Conservation (phyloP, 2,113 vertebrate genomes). For the Mobula hypostoma region DNA sequence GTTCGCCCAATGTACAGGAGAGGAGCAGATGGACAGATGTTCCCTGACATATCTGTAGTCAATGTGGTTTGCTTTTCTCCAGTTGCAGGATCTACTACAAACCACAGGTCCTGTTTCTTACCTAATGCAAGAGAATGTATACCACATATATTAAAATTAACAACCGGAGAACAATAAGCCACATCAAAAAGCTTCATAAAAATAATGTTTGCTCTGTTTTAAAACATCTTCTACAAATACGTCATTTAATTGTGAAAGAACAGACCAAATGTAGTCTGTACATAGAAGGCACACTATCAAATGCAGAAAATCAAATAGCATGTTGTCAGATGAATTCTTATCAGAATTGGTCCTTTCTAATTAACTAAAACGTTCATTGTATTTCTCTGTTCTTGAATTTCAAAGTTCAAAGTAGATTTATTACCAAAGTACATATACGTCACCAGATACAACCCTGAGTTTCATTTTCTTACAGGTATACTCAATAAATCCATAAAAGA, state of each 20-base stretch:
- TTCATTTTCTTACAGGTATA: too few relatives aligned
- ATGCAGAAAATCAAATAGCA: not conserved
- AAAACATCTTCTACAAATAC: not conserved
- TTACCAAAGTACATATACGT: too few relatives aligned
- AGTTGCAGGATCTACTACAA: slow-evolving; percentile 84
- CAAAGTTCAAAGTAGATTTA: too few relatives aligned
- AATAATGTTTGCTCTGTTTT: not conserved
- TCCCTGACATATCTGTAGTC: slow-evolving; percentile 73
- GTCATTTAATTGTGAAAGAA: not conserved
- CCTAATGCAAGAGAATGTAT: slow-evolving; percentile 52
- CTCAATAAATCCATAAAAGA: too few relatives aligned
- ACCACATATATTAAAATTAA: not conserved
- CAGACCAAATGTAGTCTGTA: not conserved
- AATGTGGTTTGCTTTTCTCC: slow-evolving; percentile 87
- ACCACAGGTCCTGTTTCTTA: slow-evolving; percentile 91
- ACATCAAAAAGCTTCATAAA: not conserved
- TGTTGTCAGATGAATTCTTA: not conserved
- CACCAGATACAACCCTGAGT: too few relatives aligned
- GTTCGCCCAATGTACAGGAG: slow-evolving; percentile 87
- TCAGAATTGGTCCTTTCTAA: too few relatives aligned
- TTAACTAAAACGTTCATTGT: too few relatives aligned
- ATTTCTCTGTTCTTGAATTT: too few relatives aligned
- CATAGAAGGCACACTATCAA: not conserved
- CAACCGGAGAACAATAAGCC: not conserved
- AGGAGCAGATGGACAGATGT: slow-evolving; percentile 72